Percentiles rank a stretch among this genome's conserved stretches.
Evolutionary conservation across 2,113 vertebrate genomes (phyloP).

Genomic region (Aspidoscelis tigris): DNA sequence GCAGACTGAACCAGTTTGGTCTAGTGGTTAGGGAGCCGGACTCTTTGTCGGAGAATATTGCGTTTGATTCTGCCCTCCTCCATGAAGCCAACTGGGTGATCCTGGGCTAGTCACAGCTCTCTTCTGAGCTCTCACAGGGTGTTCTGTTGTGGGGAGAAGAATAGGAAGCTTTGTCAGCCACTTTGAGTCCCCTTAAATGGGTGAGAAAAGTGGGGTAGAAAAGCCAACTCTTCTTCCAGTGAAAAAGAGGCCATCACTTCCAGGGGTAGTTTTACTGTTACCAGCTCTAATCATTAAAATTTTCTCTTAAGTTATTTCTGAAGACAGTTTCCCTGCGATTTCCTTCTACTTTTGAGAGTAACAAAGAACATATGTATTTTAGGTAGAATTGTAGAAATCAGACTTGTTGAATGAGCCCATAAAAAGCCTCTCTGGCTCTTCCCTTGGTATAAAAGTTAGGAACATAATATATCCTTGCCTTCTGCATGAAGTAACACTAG

Average conservation of each 20-base stretch:
- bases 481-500: conserved; percentile 59
- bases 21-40: too few relatives aligned
- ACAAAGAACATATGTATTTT: not conserved
- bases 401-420: not conserved
- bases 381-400: not conserved
- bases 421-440: not conserved
- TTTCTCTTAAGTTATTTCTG: not conserved
- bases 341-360: not conserved
- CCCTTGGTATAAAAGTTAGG: conserved; percentile 9
- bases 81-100: too few relatives aligned
- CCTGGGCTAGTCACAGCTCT: too few relatives aligned
- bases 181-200: too few relatives aligned
- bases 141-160: too few relatives aligned
- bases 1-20: not conserved
- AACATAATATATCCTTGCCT: not conserved
- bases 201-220: too few relatives aligned
- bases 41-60: too few relatives aligned
- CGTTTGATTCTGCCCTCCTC: too few relatives aligned
- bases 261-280: not conserved
- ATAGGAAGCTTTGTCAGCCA: too few relatives aligned
- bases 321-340: not conserved
- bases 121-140: too few relatives aligned
- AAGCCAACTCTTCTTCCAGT: not conserved
- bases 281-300: not conserved
- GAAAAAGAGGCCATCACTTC: not conserved